Percentiles rank a stretch among this genome's conserved stretches.
These are phyloP conservation scores for Athene noctua DNA, from an alignment of 2,113 vertebrate species.

Conservation along the genomic window DNA sequence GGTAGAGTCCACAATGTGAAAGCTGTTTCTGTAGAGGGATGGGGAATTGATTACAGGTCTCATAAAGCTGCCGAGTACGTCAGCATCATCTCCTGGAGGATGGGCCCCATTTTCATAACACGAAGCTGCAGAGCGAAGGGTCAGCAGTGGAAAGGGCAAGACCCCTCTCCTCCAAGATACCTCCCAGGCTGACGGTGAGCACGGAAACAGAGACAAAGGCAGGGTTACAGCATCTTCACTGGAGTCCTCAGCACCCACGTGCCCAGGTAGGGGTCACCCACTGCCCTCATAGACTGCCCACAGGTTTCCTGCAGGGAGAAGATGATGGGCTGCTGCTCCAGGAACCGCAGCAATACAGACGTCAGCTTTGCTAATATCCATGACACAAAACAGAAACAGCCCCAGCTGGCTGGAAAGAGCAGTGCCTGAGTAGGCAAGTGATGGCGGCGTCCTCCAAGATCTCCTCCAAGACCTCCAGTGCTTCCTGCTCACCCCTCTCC, in stretches of 20 bases:
- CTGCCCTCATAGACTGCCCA: rapidly evolving
- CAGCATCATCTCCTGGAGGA: background rate
- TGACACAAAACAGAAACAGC: background rate
- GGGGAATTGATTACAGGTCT: background rate
- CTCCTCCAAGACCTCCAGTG: background rate
- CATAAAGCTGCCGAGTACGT: background rate
- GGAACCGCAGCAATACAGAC: rapidly evolving
- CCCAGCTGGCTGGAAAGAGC: background rate
- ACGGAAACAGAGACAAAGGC: background rate
- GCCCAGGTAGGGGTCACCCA: background rate
- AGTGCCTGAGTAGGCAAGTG: background rate
- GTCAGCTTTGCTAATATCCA: background rate
- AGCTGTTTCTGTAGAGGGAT: background rate
- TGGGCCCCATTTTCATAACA: too few species aligned
- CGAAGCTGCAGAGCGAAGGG: background rate
- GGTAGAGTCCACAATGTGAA: background rate
- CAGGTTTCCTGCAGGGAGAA: background rate
- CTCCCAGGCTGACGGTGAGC: background rate
- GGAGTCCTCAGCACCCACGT: background rate
- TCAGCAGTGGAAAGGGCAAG: background rate
- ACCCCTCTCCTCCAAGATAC: background rate
- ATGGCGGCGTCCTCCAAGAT: background rate
- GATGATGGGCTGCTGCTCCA: background rate
- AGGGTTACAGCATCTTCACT: background rate
- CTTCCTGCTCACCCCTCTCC: background rate